Conservation (phyloP, 2,888 invertebrate genomes). For the Noctua janthe region DNA sequence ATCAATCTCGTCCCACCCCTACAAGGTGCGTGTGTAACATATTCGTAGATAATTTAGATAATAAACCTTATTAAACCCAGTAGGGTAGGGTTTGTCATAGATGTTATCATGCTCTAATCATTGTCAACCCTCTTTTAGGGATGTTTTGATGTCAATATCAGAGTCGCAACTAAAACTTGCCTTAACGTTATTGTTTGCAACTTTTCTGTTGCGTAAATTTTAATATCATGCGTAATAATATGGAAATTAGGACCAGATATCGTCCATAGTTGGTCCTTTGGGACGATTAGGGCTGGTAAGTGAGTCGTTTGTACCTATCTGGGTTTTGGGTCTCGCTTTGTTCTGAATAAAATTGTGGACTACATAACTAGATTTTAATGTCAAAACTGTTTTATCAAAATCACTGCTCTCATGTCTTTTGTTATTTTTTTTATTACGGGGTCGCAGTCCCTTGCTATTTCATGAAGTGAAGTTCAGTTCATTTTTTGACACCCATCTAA, state of each 20-base stretch:
- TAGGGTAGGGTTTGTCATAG: slow-evolving; percentile 68
- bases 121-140: slow-evolving; percentile 63
- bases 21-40: slow-evolving; percentile 60
- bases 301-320: background rate
- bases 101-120: slow-evolving; percentile 72
- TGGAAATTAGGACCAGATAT: slow-evolving; percentile 31
- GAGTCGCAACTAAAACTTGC: slow-evolving; percentile 49
- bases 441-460: background rate
- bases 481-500: background rate
- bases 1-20: slow-evolving; percentile 49
- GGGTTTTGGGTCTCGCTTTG: slow-evolving; percentile 1
- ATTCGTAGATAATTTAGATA: slow-evolving; percentile 76
- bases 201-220: slow-evolving; percentile 57
- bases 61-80: slow-evolving; percentile 69
- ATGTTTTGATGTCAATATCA: slow-evolving; percentile 69
- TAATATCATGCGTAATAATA: slow-evolving; percentile 39
- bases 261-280: slow-evolving; percentile 31
- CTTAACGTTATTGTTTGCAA: slow-evolving; percentile 51
- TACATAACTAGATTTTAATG: background rate
- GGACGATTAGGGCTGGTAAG: slow-evolving; percentile 16
- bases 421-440: background rate
- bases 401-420: background rate
- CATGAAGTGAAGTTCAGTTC: background rate
- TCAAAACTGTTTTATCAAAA: background rate
- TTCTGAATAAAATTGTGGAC: slow-evolving; percentile 2